Conservation (phyloP, 2,113 vertebrate genomes). For the Thunnus thynnus region DNA sequence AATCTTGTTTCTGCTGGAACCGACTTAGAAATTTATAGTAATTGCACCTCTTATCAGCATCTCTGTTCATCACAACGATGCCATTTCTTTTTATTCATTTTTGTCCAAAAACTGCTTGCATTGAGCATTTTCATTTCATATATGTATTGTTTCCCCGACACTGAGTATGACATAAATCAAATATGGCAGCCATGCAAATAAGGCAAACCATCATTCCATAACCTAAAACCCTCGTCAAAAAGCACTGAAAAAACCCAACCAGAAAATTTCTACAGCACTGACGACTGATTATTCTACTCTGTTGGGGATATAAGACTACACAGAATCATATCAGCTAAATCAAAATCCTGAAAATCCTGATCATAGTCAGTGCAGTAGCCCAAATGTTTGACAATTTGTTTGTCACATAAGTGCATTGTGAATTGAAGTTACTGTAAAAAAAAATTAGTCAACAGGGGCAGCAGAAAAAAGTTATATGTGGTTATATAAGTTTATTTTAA, state of each 20-base stretch:
- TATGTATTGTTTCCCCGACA: not conserved
- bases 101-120: too few relatives aligned
- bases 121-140: too few relatives aligned
- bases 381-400: too few relatives aligned
- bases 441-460: too few relatives aligned
- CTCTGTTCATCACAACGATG: not conserved
- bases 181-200: constrained; percentile 38
- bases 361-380: too few relatives aligned
- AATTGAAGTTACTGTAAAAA: too few relatives aligned
- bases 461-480: too few relatives aligned
- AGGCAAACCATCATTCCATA: constrained; percentile 14
- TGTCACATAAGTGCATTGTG: too few relatives aligned
- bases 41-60: not conserved
- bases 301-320: not conserved
- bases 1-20: not conserved
- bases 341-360: too few relatives aligned
- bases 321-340: not conserved
- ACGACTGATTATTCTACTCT: not conserved
- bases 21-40: not conserved
- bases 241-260: constrained; percentile 52
- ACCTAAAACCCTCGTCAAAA: constrained; percentile 21
- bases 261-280: not conserved
- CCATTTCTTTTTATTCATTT: too few relatives aligned
- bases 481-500: not conserved
- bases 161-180: constrained; percentile 24